Evolutionary conservation across 2,888 invertebrate genomes (phyloP).

Genomic region (Baronia brevicornis): DNA sequence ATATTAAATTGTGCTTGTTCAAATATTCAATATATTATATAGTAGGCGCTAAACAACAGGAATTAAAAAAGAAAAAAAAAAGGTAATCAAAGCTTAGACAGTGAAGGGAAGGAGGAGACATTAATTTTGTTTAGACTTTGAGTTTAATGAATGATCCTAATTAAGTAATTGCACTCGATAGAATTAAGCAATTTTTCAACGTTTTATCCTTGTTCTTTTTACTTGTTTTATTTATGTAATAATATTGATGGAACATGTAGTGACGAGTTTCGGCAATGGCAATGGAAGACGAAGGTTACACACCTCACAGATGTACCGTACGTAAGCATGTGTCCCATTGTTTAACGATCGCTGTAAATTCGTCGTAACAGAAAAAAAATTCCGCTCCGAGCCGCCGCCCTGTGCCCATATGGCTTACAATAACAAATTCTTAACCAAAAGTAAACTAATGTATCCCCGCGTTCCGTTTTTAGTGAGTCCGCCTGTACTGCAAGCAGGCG

Average conservation of each 20-base stretch:
- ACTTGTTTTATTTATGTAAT: background rate
- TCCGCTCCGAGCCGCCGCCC: conserved; percentile 38
- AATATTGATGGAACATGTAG: background rate
- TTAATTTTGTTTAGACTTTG: no score
- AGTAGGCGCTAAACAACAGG: no score
- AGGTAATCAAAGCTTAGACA: no score
- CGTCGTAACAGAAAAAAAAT: conserved; percentile 59
- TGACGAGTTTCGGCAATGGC: conserved; percentile 10
- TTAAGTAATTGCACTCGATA: no score
- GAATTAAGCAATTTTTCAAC: no score
- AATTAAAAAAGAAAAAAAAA: no score
- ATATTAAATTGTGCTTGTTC: no score
- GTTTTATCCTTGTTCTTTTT: background rate
- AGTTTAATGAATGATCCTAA: no score
- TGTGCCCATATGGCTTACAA: conserved; percentile 68
- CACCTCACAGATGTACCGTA: conserved; percentile 46
- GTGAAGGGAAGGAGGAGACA: no score
- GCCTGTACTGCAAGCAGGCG: conserved; percentile 29
- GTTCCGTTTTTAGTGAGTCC: conserved; percentile 42
- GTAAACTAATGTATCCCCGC: conserved; percentile 61
- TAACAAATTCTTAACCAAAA: conserved; percentile 71
- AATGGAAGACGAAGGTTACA: conserved; percentile 18
- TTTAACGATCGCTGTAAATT: conserved; percentile 59
- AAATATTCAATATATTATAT: no score
- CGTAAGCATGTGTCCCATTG: conserved; percentile 63